Base-by-base conservation (phyloP, 1,140 invertebrate genomes). In the Bombus pascuorum region DNA sequence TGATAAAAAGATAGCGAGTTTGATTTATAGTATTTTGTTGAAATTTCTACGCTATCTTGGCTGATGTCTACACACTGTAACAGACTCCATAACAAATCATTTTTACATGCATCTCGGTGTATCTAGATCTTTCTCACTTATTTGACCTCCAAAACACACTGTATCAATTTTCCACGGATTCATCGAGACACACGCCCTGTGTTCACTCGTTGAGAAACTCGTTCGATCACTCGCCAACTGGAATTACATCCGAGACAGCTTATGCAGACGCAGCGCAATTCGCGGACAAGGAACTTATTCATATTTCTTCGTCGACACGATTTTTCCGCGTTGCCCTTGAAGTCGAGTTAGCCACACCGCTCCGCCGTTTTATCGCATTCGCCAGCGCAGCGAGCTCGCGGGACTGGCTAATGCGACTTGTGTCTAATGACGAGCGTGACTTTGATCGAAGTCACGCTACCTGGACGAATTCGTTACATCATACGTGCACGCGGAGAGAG, bases 401-500 rank as follows among this genome's bases (percentile, higher is more conserved):
- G 2, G 18, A 18, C 74, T 70, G 80, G 77, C 73, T 66, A 78
- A 81, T 85, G 83, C 70, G 70, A 59, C 76, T 47, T 68, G 86
- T 42, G 57, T 57, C 66, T n/a, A 79, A 81, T 82, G 87, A 65
- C 81, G 72, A 81, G 88, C 85, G 81, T 89, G 89, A 89, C 88
- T 81, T 81, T 34, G 76, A 47, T 75, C 70, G 37, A 83, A 90
- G 92, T 92, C 92, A 93, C 90, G 92, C 91, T 92, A 93, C 86
- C 77, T 85, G 92, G 89, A 87, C 89, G 90, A 94, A 92, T 92
- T 93, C 92, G 93, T 94, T 93, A 92, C 93, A 91, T 94, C 93
- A 93, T 81, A 75, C 86, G 71, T 79, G 73, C 81, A 90, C 88
- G 53, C 53, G 32, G 34, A 32, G 75, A 65, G 75, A 90, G 88